phyloP scores from a whole-genome alignment of 2,888 invertebrate species.

The Priocnemis perturbator region DNA sequence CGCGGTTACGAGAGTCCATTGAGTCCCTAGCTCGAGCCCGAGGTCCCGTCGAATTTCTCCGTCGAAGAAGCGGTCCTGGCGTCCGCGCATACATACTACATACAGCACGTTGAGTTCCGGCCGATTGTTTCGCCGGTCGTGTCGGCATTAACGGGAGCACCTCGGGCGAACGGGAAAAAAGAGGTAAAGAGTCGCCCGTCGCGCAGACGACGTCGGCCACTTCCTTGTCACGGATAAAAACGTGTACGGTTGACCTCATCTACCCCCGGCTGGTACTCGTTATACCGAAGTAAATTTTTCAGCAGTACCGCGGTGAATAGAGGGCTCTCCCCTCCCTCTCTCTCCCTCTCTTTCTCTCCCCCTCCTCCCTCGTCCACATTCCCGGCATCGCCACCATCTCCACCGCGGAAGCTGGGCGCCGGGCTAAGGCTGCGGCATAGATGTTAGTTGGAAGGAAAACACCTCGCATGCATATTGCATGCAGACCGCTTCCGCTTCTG shows the following conservation, averaged over 20 bases:
- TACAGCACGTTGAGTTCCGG: too few relatives aligned
- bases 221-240: constrained; percentile 22
- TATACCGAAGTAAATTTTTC: constrained; percentile 67
- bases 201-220: constrained; percentile 13
- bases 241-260: constrained; percentile 55
- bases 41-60: too few relatives aligned
- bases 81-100: too few relatives aligned
- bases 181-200: constrained; percentile 21
- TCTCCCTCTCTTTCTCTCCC: constrained; percentile 18
- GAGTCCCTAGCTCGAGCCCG: too few relatives aligned
- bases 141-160: constrained; percentile 23
- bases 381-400: constrained; percentile 10
- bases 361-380: constrained; percentile 12
- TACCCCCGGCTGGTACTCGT: constrained; percentile 59
- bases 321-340: constrained; percentile 24
- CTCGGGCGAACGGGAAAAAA: constrained; percentile 15
- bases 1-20: too few relatives aligned
- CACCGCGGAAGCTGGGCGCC: constrained; percentile 26
- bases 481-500: constrained; percentile 37
- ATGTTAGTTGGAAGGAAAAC: constrained; percentile 55
- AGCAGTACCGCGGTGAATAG: constrained; percentile 63
- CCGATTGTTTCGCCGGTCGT: not conserved
- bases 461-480: constrained; percentile 60
- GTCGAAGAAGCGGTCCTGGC: too few relatives aligned
- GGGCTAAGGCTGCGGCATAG: constrained; percentile 4